Evolutionary conservation across 2,113 vertebrate genomes (phyloP).

Genomic region (Camelus bactrianus): DNA sequence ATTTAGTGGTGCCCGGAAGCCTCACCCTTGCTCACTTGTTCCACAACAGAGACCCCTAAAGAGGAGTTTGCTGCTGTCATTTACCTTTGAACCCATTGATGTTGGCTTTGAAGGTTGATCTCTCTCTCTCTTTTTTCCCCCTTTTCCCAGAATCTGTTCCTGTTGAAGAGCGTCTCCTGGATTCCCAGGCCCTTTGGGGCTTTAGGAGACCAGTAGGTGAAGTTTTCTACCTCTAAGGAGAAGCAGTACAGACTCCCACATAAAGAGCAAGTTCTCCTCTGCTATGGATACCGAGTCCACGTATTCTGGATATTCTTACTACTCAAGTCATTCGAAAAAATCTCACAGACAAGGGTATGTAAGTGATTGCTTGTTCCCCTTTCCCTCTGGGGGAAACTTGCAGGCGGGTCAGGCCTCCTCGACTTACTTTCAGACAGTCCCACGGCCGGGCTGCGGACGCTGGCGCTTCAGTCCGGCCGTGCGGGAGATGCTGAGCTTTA

Average conservation of each 20-base stretch:
- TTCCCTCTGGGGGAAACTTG: not conserved
- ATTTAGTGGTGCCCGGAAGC: too few relatives aligned
- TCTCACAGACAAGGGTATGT: conserved; percentile 96
- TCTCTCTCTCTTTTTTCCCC: not conserved
- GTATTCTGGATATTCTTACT: conserved; percentile 97
- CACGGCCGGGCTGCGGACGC: accelerated
- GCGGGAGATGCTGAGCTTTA: not conserved
- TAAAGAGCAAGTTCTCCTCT: conserved; percentile 75
- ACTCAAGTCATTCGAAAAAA: conserved; percentile 96
- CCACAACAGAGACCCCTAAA: not conserved
- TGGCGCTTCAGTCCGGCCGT: accelerated
- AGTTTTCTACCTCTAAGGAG: conserved; percentile 48
- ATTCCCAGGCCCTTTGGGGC: conserved; percentile 64
- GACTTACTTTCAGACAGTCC: not conserved
- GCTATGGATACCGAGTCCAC: conserved; percentile 98
- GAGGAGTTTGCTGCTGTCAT: not conserved
- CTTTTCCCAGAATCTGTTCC: conserved; percentile 53
- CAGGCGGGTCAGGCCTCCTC: not conserved
- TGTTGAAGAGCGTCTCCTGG: conserved; percentile 36
- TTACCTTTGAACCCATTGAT: conserved; percentile 42
- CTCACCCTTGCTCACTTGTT: accelerated
- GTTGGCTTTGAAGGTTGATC: conserved; percentile 61
- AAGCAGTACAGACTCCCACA: not conserved
- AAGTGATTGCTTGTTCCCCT: conserved; percentile 5
- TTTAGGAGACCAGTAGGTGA: conserved; percentile 50